phyloP scores from a whole-genome alignment of 30 jellyfish, hydroid and myxozoan genomes.

The Mastigias papua region DNA sequence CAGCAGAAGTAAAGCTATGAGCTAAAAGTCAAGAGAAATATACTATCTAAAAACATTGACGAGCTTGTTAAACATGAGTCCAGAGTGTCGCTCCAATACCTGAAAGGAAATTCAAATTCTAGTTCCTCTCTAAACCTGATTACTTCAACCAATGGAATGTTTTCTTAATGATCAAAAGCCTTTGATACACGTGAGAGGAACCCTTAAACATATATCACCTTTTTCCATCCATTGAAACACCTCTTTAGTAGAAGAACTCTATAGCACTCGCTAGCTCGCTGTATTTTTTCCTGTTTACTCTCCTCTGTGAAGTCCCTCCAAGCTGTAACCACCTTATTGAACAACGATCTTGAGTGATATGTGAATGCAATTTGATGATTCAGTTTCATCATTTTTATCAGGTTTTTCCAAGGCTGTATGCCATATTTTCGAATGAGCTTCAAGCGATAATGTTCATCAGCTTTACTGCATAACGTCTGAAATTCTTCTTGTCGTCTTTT shows the following conservation, averaged over 20 bases:
- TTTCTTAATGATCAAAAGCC: too few relatives aligned
- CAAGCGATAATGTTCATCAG: conserved; percentile 58
- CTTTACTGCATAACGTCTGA: conserved; percentile 53
- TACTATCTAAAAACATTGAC: too few relatives aligned
- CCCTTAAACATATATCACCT: conserved; percentile 70
- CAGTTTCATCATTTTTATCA: conserved; percentile 45
- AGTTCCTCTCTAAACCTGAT: too few relatives aligned
- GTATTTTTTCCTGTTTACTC: conserved; percentile 19
- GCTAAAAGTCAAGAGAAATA: too few relatives aligned
- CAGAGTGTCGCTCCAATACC: too few relatives aligned
- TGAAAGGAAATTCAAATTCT: too few relatives aligned
- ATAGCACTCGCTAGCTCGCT: conserved; percentile 64
- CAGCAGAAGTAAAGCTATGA: too few relatives aligned
- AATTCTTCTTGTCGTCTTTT: conserved; percentile 60
- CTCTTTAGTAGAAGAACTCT: conserved; percentile 62
- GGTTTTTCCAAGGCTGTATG: conserved; percentile 84
- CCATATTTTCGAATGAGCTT: conserved; percentile 70
- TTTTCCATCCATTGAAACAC: conserved; percentile 69
- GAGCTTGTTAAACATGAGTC: too few relatives aligned
- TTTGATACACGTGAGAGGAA: too few relatives aligned
- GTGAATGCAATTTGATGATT: conserved; percentile 74
- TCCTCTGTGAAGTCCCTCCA: conserved; percentile 74
- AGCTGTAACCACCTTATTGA: conserved; percentile 21
- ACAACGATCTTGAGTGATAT: conserved; percentile 36
- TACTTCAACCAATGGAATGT: too few relatives aligned